Evolutionary conservation across 2,888 invertebrate genomes (phyloP).

Genomic region (Drosophila subquinaria): DNA sequence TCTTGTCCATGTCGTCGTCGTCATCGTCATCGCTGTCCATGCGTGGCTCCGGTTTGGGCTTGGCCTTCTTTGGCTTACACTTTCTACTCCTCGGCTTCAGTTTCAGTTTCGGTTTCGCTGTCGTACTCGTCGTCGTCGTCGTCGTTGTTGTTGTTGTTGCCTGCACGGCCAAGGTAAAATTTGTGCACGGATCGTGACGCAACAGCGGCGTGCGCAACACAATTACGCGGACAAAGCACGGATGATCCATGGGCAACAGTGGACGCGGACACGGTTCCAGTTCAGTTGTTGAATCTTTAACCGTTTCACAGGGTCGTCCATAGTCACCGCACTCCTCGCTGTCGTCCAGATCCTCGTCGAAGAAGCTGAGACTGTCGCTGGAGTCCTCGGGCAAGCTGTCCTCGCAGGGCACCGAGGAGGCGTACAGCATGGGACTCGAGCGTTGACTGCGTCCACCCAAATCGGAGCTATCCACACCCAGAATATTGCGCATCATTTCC

Average conservation of each 20-base stretch:
- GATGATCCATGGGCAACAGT: slow-evolving; percentile 55
- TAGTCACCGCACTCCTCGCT: slow-evolving; percentile 62
- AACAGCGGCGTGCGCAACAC: slow-evolving; percentile 56
- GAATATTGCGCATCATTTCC: slow-evolving; percentile 60
- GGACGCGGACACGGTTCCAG: slow-evolving; percentile 35
- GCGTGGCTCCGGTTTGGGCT: background rate
- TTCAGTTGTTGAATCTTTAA: background rate
- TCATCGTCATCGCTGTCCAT: background rate
- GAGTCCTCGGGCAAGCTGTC: slow-evolving; percentile 60
- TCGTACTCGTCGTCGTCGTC: background rate
- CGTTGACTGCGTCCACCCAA: slow-evolving; percentile 41
- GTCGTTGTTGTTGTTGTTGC: slow-evolving; percentile 7
- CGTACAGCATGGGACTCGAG: slow-evolving; percentile 31
- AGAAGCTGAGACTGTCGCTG: slow-evolving; percentile 32
- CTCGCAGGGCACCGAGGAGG: slow-evolving; percentile 63
- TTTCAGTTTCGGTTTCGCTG: slow-evolving; percentile 18
- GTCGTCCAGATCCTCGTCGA: slow-evolving; percentile 45
- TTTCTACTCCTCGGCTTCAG: slow-evolving; percentile 21
- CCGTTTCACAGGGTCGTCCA: slow-evolving; percentile 26
- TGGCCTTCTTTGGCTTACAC: slow-evolving; percentile 30
- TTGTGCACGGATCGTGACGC: slow-evolving; percentile 61
- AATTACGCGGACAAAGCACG: slow-evolving; percentile 61
- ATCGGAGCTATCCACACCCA: slow-evolving; percentile 43
- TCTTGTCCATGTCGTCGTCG: background rate
- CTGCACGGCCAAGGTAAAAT: slow-evolving; percentile 46